These are phyloP conservation scores for Lepidonotus clava DNA, from an alignment of 2,888 invertebrate genomes.

Conservation along the genomic window DNA sequence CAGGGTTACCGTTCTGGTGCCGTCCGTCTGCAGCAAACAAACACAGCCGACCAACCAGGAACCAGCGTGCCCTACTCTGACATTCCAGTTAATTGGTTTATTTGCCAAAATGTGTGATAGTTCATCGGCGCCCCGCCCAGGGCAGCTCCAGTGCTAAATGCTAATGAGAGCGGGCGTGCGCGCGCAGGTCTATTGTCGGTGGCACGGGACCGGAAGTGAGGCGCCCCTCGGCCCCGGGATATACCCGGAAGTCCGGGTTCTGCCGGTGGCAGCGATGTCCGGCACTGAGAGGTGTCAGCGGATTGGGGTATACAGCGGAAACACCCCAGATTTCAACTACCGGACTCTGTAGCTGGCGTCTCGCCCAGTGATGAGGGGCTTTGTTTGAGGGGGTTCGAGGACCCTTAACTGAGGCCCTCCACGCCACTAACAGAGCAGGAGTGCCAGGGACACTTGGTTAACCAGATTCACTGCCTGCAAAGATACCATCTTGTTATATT, in stretches of 20 bases:
- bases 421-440: too few species aligned
- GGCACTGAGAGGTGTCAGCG: not conserved
- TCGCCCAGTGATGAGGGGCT: not conserved
- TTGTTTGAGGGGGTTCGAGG: conserved; percentile 1
- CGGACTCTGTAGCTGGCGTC: too few species aligned
- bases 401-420: too few species aligned
- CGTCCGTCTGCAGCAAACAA: not conserved
- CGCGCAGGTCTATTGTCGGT: not conserved
- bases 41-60: not conserved
- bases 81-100: not conserved
- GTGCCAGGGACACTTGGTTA: too few species aligned
- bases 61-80: not conserved
- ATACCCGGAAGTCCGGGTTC: not conserved
- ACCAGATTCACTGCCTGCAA: too few species aligned
- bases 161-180: not conserved
- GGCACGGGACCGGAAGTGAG: not conserved
- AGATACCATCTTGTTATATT: too few species aligned
- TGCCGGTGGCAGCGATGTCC: not conserved
- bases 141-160: not conserved
- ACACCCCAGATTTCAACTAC: not conserved
- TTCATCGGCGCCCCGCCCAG: not conserved
- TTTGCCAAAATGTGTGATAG: conserved; percentile 1
- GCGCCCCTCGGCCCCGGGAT: not conserved
- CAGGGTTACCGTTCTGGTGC: not conserved
- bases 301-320: not conserved